Base-by-base conservation (phyloP, 1,140 invertebrate species). In the Acromyrmex charruanus region DNA sequence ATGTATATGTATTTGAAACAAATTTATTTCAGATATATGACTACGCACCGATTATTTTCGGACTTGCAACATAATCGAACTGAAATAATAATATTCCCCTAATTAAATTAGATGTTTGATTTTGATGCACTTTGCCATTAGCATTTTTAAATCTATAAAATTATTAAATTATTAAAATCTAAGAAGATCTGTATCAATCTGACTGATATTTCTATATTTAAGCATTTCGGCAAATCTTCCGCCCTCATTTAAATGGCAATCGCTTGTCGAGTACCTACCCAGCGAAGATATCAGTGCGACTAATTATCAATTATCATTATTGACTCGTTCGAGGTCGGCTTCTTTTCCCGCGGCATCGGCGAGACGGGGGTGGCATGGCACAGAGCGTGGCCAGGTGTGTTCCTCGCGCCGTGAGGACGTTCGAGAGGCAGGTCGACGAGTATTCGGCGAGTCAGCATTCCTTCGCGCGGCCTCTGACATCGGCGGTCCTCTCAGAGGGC, bases 391-490 rank as follows among this genome's bases (percentile, higher is more conserved):
- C 92, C 92, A 93, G 92, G 91, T 93, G 92, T 89, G 89, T 89
- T 91, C 88, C 89, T 89, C 81, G 84, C 77, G 59, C 35, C 72
- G 91, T 85, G 90, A 86, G 85, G 86, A 88, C 88, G 80, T 88
- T 85, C 82, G 85, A 79, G 58, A 74, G 85, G 65, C 49, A 66
- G 69, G 77, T 59, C 69, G 69, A 58, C 55, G 80, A n/a, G 69
- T 25, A 55, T 84, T 84, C 80, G 69, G 74, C 81, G 86, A 90
- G 92, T 92, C 93, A 91, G 91, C 92, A 94, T 94, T 94, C 93
- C 93, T 92, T 88, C 89, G 91, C 89, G 91, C 92, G 93, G 93
- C 93, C 93, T 94, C 92, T 94, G 93, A 94, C 93, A 94, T 90
- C 92, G 87, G 92, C 91, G 91, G 92, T 90, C 89, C 91, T 93